phyloP scores from a whole-genome alignment of 2,888 invertebrate species.

The Macrophya annulata region DNA sequence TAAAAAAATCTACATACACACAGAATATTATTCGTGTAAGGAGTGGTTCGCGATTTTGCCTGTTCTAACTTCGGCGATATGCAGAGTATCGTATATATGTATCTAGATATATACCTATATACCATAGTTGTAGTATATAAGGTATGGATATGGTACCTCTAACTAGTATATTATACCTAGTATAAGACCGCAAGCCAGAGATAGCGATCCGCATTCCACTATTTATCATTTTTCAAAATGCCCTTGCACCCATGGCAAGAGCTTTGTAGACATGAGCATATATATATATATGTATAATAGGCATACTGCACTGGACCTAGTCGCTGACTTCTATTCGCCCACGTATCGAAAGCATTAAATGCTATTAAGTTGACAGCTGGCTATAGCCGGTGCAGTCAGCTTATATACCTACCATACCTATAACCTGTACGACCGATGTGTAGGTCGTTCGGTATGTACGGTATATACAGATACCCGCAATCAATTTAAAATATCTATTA shows the following conservation, averaged over 20 bases:
- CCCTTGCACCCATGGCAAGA: background rate
- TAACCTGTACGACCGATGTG: background rate
- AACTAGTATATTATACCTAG: background rate
- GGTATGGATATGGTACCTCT: background rate
- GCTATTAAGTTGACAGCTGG: conserved; percentile 49
- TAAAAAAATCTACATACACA: background rate
- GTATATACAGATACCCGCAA: background rate
- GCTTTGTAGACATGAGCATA: background rate
- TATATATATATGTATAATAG: too few relatives aligned
- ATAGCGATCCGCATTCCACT: conserved; percentile 44
- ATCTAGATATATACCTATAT: background rate
- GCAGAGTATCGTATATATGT: background rate
- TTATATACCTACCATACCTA: conserved; percentile 13
- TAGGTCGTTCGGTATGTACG: conserved; percentile 13
- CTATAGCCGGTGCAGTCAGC: background rate
- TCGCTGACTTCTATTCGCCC: conserved; percentile 30
- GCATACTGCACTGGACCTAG: background rate
- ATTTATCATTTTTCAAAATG: conserved; percentile 35
- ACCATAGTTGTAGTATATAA: too few relatives aligned
- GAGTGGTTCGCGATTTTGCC: conserved; percentile 8
- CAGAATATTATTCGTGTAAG: conserved; percentile 20
- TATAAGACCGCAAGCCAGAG: conserved; percentile 28
- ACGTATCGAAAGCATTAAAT: conserved; percentile 38
- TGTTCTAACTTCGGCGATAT: background rate
- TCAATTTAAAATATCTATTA: background rate